Base-by-base conservation (phyloP, 2,888 invertebrate genomes). In the Stenotaenia linearis region DNA sequence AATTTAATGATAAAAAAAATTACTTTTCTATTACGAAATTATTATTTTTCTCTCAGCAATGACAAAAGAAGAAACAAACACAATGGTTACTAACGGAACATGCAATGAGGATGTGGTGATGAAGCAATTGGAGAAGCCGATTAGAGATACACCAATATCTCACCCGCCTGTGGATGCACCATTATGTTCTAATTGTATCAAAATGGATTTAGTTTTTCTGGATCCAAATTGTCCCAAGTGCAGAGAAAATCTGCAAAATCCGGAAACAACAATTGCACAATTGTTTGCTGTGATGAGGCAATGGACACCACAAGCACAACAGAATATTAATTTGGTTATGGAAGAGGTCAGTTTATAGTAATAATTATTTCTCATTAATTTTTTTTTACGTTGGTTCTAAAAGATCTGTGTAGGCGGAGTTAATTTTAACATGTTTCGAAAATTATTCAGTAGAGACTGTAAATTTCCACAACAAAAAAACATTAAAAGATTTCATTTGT, bases 241-340 rank as follows among this genome's bases (percentile, higher is more conserved):
- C 80, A 82, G 83, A 78, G 84, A 85, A 77, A 84, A 87, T 18
- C 82, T 88, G 18, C 80, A 83, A 30, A 83, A 84, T 78, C 83
- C 85, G 0, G 82, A 83, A 77, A 84, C 87, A 5, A 85, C 85
- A 7, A 84, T 88, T n/a, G 85, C 87, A 76, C 86, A 88, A 80
- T 85, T 88, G 40, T 88, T 88, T 82, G 88, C 88, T 78, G 86
- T 88, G 45, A 82, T 88, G 80, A 83, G 88, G 45, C 88, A 88
- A 83, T 88, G 88, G 88, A 86, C 87, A 32, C 87, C 88, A n/a
- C 86, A 87, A 81, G 87, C 87, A 40, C 88, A 88, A 82, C 85
- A 85, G 61, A 86, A 86, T 77, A 83, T 88, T 77, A 86, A 87
- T 80, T 81, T 86, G 15, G 82, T 88, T 32, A 84, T 88, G 2